Conservation (phyloP, 2,888 invertebrate species). For the Polydrusus pterygomalis region DNA sequence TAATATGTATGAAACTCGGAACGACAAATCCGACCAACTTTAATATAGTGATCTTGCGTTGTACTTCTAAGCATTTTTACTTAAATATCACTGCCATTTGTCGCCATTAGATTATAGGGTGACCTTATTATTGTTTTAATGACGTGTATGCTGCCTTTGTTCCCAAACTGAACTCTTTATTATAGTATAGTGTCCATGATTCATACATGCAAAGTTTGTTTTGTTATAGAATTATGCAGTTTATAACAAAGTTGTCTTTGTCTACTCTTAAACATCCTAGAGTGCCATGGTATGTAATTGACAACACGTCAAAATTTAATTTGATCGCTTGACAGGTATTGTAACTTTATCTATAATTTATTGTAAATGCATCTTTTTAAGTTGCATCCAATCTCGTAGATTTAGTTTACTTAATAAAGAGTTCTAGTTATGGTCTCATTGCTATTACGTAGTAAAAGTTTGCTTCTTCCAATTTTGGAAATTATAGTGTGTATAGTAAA, state of each 20-base stretch:
- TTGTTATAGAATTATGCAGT: no score
- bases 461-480: conserved; percentile 6
- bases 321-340: no score
- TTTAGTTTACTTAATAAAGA: conserved; percentile 10
- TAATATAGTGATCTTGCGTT: conserved; percentile 15
- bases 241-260: no score
- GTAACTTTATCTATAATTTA: no score
- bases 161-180: conserved; percentile 24
- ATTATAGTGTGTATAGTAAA: conserved; percentile 1
- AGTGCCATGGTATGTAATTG: no score
- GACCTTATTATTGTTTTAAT: not conserved
- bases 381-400: no score
- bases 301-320: no score
- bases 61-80: conserved; percentile 27
- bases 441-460: not conserved
- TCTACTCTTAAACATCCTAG: no score
- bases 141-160: conserved; percentile 12
- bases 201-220: no score
- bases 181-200: no score
- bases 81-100: conserved; percentile 32
- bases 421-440: conserved; percentile 29
- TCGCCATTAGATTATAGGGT: conserved; percentile 25
- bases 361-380: no score
- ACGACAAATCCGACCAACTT: conserved; percentile 34
- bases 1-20: not conserved